Base-by-base conservation (phyloP, 2,888 invertebrate species). In the Oscheius sp. region DNA sequence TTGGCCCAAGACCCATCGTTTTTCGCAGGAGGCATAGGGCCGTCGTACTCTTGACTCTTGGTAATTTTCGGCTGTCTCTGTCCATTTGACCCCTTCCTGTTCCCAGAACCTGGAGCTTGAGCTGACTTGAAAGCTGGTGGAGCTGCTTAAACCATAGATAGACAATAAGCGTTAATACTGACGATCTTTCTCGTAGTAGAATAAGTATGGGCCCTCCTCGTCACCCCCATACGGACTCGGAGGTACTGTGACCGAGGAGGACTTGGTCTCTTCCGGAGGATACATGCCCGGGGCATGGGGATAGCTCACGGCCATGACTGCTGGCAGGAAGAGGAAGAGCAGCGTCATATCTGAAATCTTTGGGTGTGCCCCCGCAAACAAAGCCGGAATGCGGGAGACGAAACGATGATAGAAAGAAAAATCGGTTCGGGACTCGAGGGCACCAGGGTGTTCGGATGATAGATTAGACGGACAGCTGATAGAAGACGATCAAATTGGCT, bases 161-260 rank as follows among this genome's bases (percentile, higher is more conserved):
- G 53, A 53, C 50, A 13, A 50, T 9, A 53, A 53, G 10, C 53
- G n/a, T 21, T 66, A 33, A 51, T 7, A 37, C 55, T 53, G 51
- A 68, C 68, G 55, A 21, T 68, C 68, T 68, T 68, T 68, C 68
- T 68, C 68, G 29, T 68, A 68, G 53, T 68, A 68, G 55, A 68
- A 68, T 0, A 55, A 13, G 42, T 68, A 68, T 1, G 68, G 68
- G 2, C 35, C 35, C 42, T 68, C 68, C 7, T 68, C 68, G n/a
- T 37, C 37, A 11, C 50, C 53, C 29, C 53, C 55, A 29, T 68
- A 68, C 13, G 68, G 55, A 68, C 42, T 68, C 1, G 68, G 68
- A 21, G 68, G 55, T 33, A 68, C 37, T 1, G 68, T 68, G 7
- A 21, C 68, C 35, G 55, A n/a, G 2, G 29, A 13, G 10, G 55